phyloP scores from a whole-genome alignment of 2,113 vertebrate genomes.

The Anhinga anhinga region DNA sequence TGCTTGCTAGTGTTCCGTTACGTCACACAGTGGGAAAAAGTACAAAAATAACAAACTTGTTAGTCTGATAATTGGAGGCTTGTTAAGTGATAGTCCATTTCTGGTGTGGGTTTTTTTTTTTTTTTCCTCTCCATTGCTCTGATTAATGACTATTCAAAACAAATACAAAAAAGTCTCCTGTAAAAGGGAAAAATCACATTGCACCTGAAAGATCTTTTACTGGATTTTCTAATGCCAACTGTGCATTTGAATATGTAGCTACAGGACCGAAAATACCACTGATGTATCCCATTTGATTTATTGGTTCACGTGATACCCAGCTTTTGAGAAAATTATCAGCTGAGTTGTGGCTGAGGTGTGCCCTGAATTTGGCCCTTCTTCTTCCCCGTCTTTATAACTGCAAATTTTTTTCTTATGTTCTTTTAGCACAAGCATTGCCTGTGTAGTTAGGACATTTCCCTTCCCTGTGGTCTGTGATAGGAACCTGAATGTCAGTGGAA shows the following conservation, averaged over 20 bases:
- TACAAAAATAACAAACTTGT: constrained; percentile 75
- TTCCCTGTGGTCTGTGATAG: not conserved
- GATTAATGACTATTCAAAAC: constrained; percentile 60
- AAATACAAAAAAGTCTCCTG: not conserved
- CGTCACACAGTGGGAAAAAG: constrained; percentile 70
- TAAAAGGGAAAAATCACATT: not conserved
- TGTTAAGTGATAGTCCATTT: constrained; percentile 70
- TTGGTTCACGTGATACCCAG: not conserved
- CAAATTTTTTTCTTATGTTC: not conserved
- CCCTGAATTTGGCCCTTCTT: not conserved
- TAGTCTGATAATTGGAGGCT: constrained; percentile 72
- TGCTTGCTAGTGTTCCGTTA: constrained; percentile 34
- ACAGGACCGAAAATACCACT: not conserved
- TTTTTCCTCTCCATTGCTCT: not conserved
- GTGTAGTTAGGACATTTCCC: not conserved
- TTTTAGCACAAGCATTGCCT: not conserved
- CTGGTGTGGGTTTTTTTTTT: not conserved
- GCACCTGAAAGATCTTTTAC: not conserved
- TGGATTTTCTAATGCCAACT: not conserved
- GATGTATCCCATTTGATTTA: not conserved
- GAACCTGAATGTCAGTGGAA: not conserved
- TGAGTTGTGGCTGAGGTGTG: not conserved
- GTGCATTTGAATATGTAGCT: not conserved
- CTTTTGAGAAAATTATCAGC: not conserved
- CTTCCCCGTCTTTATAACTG: not conserved